A percentile compares a stretch with the other conserved stretches of the same genome.
phyloP scores from a whole-genome alignment of 2,888 invertebrate genomes.

The Hypsopygia costalis region DNA sequence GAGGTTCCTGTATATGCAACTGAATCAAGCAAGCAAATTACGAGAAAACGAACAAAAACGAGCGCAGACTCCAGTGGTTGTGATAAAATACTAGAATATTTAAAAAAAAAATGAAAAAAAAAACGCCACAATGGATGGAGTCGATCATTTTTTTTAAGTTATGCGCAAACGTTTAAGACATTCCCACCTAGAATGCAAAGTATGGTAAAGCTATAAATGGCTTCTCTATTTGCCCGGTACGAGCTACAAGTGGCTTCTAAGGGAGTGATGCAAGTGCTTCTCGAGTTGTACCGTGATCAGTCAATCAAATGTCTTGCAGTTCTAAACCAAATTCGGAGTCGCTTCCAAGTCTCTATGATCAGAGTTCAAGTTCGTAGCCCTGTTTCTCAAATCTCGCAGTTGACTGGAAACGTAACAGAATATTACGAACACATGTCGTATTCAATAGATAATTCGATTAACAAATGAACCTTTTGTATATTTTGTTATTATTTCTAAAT shows the following conservation, averaged over 20 bases:
- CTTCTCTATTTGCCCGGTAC: constrained; percentile 13
- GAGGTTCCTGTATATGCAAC: constrained; percentile 9
- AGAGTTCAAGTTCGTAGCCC: too few species aligned
- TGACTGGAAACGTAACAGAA: too few species aligned
- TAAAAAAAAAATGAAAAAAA: too few species aligned
- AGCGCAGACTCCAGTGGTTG: neutral
- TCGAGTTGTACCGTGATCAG: constrained; percentile 11
- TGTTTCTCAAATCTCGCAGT: too few species aligned
- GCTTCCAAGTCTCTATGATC: too few species aligned
- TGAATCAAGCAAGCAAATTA: constrained; percentile 11
- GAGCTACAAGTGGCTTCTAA: constrained; percentile 14
- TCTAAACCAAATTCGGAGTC: too few species aligned
- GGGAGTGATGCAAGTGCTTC: constrained; percentile 14
- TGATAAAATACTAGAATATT: neutral
- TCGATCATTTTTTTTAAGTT: constrained; percentile 4
- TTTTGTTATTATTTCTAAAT: too few species aligned
- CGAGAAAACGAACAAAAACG: constrained; percentile 9
- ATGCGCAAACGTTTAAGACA: constrained; percentile 12
- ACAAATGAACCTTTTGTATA: too few species aligned
- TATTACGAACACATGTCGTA: too few species aligned
- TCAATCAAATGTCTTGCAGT: constrained; percentile 3
- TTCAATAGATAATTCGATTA: too few species aligned
- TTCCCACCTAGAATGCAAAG: constrained; percentile 13
- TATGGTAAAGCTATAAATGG: constrained; percentile 15
- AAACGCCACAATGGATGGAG: too few species aligned